Evolutionary conservation across 2,888 invertebrate species (phyloP), one percentile per base, ranked within the genome.

Genomic region (Selenia dentaria): DNA sequence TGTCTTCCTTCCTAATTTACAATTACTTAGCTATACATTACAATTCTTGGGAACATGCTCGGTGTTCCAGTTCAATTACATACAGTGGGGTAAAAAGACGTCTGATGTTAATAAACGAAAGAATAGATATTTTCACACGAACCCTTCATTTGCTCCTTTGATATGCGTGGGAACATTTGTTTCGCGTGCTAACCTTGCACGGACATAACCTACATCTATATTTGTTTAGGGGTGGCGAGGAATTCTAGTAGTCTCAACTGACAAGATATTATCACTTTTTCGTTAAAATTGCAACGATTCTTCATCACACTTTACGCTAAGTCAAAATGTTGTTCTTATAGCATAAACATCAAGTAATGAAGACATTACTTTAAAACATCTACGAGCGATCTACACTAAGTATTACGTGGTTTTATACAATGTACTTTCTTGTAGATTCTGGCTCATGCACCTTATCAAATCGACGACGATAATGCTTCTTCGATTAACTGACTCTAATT

Each of bases 401-500:
- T 16, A 33, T 37, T 42, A 38, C 37, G 44, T 44, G 40, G 40
- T 49, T 28, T 35, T 32, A 32, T 16, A 18, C 25, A 41, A 12
- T 18, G 22, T 25, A 13, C 11, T 28, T 45, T 41, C 36, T 34
- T 33, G 34, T 36, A 40, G 14, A 25, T 47, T 35, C 28, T 18
- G n/a, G n/a, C 11, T 13, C 39, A 46, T 34, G 40, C 43, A 64
- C 60, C 51, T 77, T 83, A 79, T 79, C 76, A 68, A 59, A 55
- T 41, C 51, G 34, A 53, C 48, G 57, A 60, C 70, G 76, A 80
- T 80, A 80, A 77, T 62, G 60, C 59, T 54, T 60, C 61, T 71
- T 74, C 63, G 70, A 79, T 78, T 72, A 70, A 71, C 73, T 67
- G 65, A 70, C 55, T 64, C 58, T 62, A 78, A 76, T 78, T 74